phyloP scores from a whole-genome alignment of 2,797 vertebrate genomes.

The Tiaroga cobitis region DNA sequence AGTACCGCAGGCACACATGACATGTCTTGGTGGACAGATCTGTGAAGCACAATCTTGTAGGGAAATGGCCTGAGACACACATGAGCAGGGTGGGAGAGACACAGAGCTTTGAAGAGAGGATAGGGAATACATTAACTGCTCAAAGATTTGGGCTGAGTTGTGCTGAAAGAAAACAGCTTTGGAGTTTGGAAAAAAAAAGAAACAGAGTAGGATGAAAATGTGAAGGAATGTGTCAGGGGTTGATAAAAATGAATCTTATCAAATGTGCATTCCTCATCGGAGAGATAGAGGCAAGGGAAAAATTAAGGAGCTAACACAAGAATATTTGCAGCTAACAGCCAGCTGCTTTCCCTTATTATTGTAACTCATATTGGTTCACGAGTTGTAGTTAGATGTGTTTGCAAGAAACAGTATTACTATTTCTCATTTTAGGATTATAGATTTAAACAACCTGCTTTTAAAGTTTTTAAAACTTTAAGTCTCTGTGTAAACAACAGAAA shows the following conservation, averaged over 20 bases:
- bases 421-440: neutral
- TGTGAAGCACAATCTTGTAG: neutral
- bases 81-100: constrained; percentile 9
- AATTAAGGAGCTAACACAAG: constrained; percentile 18
- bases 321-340: constrained; percentile 16
- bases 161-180: constrained; percentile 13
- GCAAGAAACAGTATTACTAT: neutral
- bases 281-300: constrained; percentile 18
- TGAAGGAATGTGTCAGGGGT: constrained; percentile 30
- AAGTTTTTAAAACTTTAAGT: too few species aligned
- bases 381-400: constrained; percentile 8
- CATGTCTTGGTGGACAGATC: constrained; percentile 13
- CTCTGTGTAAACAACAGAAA: too few species aligned
- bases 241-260: constrained; percentile 33
- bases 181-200: neutral
- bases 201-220: neutral
- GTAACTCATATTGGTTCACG: neutral
- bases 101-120: constrained; percentile 3
- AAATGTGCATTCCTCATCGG: constrained; percentile 26
- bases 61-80: constrained; percentile 8
- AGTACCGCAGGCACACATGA: neutral
- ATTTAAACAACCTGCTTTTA: constrained; percentile 14
- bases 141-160: constrained; percentile 5
- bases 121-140: constrained; percentile 25
- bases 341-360: neutral